Conservation (phyloP, 1,140 invertebrate species). For the Amyelois transitella region DNA sequence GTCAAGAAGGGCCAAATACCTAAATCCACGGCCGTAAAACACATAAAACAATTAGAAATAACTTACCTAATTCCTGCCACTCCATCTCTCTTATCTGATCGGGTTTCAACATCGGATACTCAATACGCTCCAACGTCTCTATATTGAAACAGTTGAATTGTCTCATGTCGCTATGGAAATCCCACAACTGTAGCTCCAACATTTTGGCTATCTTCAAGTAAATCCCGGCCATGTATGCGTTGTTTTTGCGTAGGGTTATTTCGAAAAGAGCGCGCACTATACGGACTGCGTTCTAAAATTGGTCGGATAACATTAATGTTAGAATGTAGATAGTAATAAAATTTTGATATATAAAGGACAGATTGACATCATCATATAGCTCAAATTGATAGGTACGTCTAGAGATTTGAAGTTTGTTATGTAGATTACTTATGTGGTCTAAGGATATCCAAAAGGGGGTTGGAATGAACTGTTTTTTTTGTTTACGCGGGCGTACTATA, state of each 20-base stretch:
- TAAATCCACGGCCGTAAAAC: too few relatives aligned
- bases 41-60: too few relatives aligned
- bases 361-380: too few relatives aligned
- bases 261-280: constrained; percentile 96
- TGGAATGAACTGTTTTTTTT: too few relatives aligned
- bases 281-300: constrained; percentile 87
- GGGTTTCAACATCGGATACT: constrained; percentile 83
- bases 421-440: too few relatives aligned
- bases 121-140: constrained; percentile 89
- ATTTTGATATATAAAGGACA: too few relatives aligned
- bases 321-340: too few relatives aligned
- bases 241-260: constrained; percentile 91
- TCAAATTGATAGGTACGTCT: too few relatives aligned
- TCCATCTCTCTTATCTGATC: constrained; percentile 90
- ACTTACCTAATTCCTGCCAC: constrained; percentile 86
- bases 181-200: constrained; percentile 93
- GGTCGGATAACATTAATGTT: background rate
- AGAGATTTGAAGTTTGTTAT: too few relatives aligned
- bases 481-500: too few relatives aligned
- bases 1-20: too few relatives aligned
- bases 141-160: constrained; percentile 88
- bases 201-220: constrained; percentile 91
- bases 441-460: too few relatives aligned
- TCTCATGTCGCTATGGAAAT: constrained; percentile 87
- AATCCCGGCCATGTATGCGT: constrained; percentile 89